Evolutionary conservation across 2,888 invertebrate species (phyloP), one percentile per base, ranked within the genome.

Genomic region (Lasioglossum calceatum): DNA sequence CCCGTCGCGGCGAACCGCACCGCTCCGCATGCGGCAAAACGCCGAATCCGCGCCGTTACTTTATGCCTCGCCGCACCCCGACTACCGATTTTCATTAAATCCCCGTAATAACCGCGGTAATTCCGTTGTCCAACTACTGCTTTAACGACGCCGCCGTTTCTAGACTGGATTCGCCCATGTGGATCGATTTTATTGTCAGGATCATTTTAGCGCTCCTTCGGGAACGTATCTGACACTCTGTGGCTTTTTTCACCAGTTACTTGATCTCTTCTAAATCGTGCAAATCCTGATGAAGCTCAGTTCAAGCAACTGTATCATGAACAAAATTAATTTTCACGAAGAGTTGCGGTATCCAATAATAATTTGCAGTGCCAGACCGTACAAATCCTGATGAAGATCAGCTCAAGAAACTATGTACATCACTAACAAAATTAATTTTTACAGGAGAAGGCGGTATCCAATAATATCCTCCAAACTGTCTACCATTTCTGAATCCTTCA

Each of bases 1-100:
- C 54, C 78, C 58, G 19, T 77, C 71, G 79, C 76, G 82, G 87
- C 58, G 74, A 89, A 87, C 86, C 82, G 85, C 86, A 82, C 72
- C 77, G 75, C 76, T 83, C 42, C 61, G 50, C 75, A 64, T 73
- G 58, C 79, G 42, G 32, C 61, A 44, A 75, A 67, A 67, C 79
- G 72, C 77, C 77, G 78, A 74, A 75, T 78, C 73, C 75, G 44
- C 44, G 71, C 36, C 14, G 77, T 54, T 58, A 47, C 64, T 70
- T 77, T 23, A n/a, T 44, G 64, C 42, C 36, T 76, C 39, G 81
- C 39, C 61, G 58, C 58, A 16, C 39, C 70, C 39, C 44, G 74
- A 32, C n/a, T 14, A 70, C 54, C 77, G 76, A 76, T 64, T 84
- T 76, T 77, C 72, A 77, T 84, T 50, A 32, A 44, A 77, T 32